Evolutionary conservation across 2,888 invertebrate genomes (phyloP).

Genomic region (Drymonia ruficornis): DNA sequence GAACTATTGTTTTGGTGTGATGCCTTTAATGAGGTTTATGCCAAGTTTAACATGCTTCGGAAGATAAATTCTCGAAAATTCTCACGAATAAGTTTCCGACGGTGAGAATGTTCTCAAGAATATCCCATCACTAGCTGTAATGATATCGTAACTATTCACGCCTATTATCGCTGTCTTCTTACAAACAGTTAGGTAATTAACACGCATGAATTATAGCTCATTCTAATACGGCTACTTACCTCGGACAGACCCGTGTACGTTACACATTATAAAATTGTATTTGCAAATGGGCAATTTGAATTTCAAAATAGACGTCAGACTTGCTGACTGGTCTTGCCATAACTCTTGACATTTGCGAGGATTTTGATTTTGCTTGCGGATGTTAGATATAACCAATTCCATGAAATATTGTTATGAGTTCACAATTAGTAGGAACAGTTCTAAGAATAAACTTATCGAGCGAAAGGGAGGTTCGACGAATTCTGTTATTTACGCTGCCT

Average conservation of each 20-base stretch:
- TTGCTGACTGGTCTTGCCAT: constrained; percentile 40
- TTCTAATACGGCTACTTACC: constrained; percentile 36
- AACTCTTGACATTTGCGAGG: constrained; percentile 7
- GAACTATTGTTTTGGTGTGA: too few relatives aligned
- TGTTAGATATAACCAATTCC: not conserved
- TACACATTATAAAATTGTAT: constrained; percentile 45
- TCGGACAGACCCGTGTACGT: constrained; percentile 39
- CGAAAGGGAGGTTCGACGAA: too few relatives aligned
- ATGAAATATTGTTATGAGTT: not conserved
- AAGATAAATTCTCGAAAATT: too few relatives aligned
- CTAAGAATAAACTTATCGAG: too few relatives aligned
- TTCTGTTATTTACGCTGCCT: too few relatives aligned
- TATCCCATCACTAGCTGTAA: too few relatives aligned
- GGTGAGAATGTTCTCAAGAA: too few relatives aligned
- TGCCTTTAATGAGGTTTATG: too few relatives aligned
- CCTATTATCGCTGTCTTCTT: constrained; percentile 9
- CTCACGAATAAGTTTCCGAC: too few relatives aligned
- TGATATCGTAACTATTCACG: not conserved
- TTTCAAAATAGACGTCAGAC: constrained; percentile 55
- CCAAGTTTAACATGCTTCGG: too few relatives aligned
- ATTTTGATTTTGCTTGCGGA: not conserved
- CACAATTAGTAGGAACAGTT: not conserved
- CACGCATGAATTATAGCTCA: constrained; percentile 42
- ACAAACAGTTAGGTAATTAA: constrained; percentile 29
- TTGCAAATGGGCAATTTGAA: constrained; percentile 66